Base-by-base conservation (phyloP, 1,140 invertebrate genomes). In the Lordiphosa mommai region DNA sequence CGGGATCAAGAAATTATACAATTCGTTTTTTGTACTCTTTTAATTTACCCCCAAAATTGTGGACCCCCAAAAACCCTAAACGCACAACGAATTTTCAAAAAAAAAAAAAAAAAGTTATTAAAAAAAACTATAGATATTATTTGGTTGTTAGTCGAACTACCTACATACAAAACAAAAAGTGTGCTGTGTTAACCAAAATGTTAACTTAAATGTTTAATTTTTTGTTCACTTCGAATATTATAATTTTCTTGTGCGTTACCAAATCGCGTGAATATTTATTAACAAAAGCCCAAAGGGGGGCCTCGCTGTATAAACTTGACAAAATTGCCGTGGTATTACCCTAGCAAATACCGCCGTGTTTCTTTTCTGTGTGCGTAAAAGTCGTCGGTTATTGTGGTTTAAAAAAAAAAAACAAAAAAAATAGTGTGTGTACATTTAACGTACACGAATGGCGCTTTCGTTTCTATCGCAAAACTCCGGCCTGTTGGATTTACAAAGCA, bases 1-100 rank as follows among this genome's bases (percentile, higher is more conserved):
- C 16, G 94, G 94, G 34, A 94, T 95, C 72, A 95, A 95, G 89
- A 95, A 95, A 90, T 89, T 95, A 87, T 95, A 95, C 89, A 95
- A 95, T 89, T 95, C 94, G 46, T 95, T 95, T 90, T 95, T 95
- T 88, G 94, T 95, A 47, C 93, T 95, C 90, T 95, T 95, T 90
- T 95, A 95, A 94, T 90, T 91, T 41, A 37, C 41, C 37, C 40
- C 46, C 48, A 12, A 48, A 29, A 29, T 41, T 38, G 36, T 38
- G 20, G 14, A 40, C 51, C 20, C 29, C 23, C 46, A 17, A 41
- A 64, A 66, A 61, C 50, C 61, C 50, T 50, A 41, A 64, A 67
- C 65, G 70, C 76, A 86, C 69, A 77, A 76, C 61, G 57, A 70
- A 70, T 65, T 61, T 48, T 9, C 30, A 61, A 56, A 49, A 66